These are phyloP conservation scores for Mycteria americana DNA, from an alignment of 2,797 vertebrate species.

Conservation along the genomic window DNA sequence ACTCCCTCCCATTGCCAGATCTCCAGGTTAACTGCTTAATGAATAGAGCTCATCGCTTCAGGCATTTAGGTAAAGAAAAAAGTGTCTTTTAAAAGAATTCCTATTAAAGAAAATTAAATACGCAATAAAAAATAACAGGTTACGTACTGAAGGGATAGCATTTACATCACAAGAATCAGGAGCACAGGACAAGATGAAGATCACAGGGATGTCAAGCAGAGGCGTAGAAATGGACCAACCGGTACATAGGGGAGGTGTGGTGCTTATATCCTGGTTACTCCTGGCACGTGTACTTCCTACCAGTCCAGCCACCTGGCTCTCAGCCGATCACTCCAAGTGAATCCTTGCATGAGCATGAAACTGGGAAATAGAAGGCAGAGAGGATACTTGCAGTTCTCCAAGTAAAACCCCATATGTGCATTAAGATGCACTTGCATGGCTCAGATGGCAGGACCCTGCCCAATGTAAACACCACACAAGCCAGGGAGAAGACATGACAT, in stretches of 20 bases:
- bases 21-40: conserved; percentile 19
- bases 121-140: neutral
- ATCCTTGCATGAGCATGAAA: neutral
- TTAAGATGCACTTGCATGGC: neutral
- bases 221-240: neutral
- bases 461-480: neutral
- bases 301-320: neutral
- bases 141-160: neutral
- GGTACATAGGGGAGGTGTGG: accelerated
- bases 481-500: neutral
- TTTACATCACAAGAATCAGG: neutral
- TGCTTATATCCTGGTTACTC: neutral
- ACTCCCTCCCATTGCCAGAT: neutral
- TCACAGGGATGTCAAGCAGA: neutral
- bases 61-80: neutral
- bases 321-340: neutral
- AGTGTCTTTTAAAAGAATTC: neutral
- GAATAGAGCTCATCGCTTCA: neutral
- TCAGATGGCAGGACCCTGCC: neutral
- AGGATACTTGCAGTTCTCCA: neutral
- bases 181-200: neutral
- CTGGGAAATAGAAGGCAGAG: neutral
- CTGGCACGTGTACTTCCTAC: neutral
- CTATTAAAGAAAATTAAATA: neutral
- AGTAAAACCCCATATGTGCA: neutral